Evolutionary conservation across 2,888 invertebrate species (phyloP).

Genomic region (Lasioglossum zephyrum): DNA sequence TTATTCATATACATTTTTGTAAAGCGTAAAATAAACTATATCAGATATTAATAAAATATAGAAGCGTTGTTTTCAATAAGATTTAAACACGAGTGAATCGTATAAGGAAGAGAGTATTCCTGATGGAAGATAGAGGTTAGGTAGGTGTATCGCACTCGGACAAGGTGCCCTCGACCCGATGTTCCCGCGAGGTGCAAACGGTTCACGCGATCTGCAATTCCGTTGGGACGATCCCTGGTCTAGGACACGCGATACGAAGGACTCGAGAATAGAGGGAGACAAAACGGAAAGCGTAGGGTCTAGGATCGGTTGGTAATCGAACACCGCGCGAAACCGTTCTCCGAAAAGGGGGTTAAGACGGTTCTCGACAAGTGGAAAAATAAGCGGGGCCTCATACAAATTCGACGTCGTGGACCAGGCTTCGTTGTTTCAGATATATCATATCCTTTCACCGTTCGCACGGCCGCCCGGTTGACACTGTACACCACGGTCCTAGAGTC

Average conservation of each 20-base stretch:
- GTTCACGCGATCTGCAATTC: constrained; percentile 17
- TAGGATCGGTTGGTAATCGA: constrained; percentile 64
- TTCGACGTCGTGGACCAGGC: background rate
- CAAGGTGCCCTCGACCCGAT: background rate
- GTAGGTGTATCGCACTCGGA: background rate
- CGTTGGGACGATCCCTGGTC: background rate
- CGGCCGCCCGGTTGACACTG: constrained; percentile 50
- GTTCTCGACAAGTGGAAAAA: background rate
- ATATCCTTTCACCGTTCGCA: constrained; percentile 49
- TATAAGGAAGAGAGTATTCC: too few species aligned
- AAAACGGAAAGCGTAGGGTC: constrained; percentile 36
- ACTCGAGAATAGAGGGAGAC: constrained; percentile 5
- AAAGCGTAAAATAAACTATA: too few species aligned
- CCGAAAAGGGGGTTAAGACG: background rate
- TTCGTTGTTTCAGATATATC: constrained; percentile 6
- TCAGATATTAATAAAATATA: too few species aligned
- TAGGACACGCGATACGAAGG: constrained; percentile 53
- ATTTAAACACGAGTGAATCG: too few species aligned
- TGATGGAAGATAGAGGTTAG: background rate
- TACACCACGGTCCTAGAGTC: constrained; percentile 52
- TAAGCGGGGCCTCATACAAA: background rate
- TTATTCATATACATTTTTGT: too few species aligned
- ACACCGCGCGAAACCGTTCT: constrained; percentile 63
- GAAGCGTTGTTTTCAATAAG: too few species aligned
- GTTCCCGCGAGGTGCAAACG: constrained; percentile 39